A percentile compares a stretch with the other conserved stretches of the same genome.
Evolutionary conservation across 2,797 vertebrate species (phyloP).

Genomic region (Neomorphus geoffroyi): DNA sequence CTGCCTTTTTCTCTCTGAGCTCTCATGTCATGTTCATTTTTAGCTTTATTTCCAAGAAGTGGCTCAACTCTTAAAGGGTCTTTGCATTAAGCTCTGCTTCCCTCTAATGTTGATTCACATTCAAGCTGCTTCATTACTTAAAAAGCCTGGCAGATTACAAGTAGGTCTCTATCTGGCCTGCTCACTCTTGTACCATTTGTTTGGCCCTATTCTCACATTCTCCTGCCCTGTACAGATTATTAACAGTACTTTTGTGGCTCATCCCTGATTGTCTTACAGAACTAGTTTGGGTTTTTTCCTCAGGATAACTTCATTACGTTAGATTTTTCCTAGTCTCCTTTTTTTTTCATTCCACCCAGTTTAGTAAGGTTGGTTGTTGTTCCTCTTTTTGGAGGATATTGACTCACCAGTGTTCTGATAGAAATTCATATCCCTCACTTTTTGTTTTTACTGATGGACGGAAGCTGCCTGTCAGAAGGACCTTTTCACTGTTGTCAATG

Average conservation of each 20-base stretch:
- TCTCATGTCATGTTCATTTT: background rate
- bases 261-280: background rate
- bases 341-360: background rate
- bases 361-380: background rate
- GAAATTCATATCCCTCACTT: background rate
- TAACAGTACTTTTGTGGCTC: background rate
- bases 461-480: background rate
- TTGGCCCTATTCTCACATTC: background rate
- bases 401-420: background rate
- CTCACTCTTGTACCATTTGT: background rate
- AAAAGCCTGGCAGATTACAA: background rate
- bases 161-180: background rate
- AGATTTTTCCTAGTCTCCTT: background rate
- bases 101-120: background rate
- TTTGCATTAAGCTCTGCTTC: background rate
- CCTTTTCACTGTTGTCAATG: background rate
- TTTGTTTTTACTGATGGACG: background rate
- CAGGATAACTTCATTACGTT: accelerated
- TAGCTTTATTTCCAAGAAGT: background rate
- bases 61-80: background rate
- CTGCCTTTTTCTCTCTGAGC: background rate
- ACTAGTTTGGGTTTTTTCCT: accelerated
- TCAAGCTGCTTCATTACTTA: background rate
- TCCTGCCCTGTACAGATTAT: background rate
- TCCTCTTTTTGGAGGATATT: background rate